Evolutionary conservation across 2,888 invertebrate species (phyloP), one percentile per base, ranked within the genome.

Genomic region (Tetropium fuscum): DNA sequence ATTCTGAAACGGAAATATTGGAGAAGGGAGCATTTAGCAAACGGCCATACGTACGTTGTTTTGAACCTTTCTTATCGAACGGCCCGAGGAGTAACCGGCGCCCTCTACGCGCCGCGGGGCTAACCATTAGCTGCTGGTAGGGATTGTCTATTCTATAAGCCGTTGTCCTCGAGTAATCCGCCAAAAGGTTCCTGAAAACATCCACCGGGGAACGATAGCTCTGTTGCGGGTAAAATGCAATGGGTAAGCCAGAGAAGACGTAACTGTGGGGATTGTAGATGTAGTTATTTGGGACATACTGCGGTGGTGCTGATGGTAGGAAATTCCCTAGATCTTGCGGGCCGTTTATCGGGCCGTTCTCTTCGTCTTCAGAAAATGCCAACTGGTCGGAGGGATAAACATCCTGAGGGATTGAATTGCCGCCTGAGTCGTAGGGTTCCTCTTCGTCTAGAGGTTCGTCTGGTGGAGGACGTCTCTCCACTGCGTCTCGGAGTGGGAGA

Each of bases 401-500:
- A 18, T 20, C 47, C 5, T 53, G 49, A 2, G 22, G 15, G 22
- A 36, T 15, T n/a, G 43, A 43, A n/a, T 58, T 38, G 19, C n/a
- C n/a, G 19, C n/a, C 36, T 2, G 32, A 7, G 3, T 32, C 19
- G 0, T 16, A 3, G 6, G 38, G 41, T 19, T 57, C 47, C 16
- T 56, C 55, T 3, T 15, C 5, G 18, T 62, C 61, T 1, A 62
- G 3, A 5, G 80, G 76, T 58, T 81, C 78, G 40, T 81, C 78
- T 4, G 82, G 82, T 3, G 78, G 75, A 22, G 85, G 87, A 20
- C 87, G 77, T 64, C 83, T 84, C 77, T 92, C 91, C 0, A 92
- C 91, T 0, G 91, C 88, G 75, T 91, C 90, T 70, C 91, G 84
- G 36, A 91, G 78, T 1, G 90, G 90, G 48, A 89, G 66, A 58